These are phyloP conservation scores for Apis mellifera DNA, from an alignment of 1,140 invertebrate species.

Conservation along the genomic window DNA sequence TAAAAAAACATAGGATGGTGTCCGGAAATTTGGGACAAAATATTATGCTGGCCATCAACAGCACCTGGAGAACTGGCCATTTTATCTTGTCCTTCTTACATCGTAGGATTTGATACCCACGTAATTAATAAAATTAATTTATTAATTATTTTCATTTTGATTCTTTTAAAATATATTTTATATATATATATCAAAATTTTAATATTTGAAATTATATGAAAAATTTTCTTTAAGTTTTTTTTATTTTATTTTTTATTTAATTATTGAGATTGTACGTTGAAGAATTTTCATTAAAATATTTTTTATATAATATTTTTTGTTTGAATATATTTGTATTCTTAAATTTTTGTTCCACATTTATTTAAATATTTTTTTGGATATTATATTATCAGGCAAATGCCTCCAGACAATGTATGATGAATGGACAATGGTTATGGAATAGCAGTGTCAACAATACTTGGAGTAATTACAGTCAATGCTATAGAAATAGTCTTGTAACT, in stretches of 20 bases:
- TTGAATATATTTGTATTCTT: background rate
- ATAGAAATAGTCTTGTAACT: conserved; percentile 69
- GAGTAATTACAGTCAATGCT: conserved; percentile 84
- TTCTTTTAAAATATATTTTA: no score
- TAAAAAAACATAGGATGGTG: conserved; percentile 76
- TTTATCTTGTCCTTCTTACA: conserved; percentile 81
- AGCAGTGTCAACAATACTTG: conserved; percentile 78
- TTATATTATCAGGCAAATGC: conserved; percentile 79
- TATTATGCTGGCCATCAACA: conserved; percentile 83
- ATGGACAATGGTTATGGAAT: conserved; percentile 83
- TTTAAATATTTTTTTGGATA: background rate
- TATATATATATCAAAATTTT: no score
- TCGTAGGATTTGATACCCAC: conserved; percentile 79
- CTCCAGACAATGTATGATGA: conserved; percentile 81
- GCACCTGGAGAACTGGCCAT: conserved; percentile 75
- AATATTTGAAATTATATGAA: no score
- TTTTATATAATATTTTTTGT: no score
- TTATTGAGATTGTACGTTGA: no score
- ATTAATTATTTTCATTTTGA: no score
- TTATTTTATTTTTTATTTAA: no score
- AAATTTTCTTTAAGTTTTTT: no score
- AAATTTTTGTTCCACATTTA: no score
- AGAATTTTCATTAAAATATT: no score
- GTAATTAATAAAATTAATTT: conserved; percentile 62
- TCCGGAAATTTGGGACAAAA: conserved; percentile 81